Base-by-base conservation (phyloP, 1,140 invertebrate species). In the Sitophilus oryzae region DNA sequence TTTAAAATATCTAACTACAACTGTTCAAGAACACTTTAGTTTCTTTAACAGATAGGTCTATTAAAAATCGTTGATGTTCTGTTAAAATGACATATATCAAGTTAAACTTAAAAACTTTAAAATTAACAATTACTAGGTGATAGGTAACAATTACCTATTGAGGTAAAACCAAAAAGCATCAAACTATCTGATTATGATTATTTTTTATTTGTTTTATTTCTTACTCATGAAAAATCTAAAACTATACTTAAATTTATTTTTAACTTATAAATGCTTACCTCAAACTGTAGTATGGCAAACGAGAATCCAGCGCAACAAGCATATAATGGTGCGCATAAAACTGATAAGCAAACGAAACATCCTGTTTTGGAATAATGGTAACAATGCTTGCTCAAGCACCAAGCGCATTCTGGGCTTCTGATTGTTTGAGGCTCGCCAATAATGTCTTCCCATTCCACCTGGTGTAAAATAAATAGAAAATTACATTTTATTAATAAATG, bases 361-460 rank as follows among this genome's bases (percentile, higher is more conserved):
- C 77, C 80, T 62, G 81, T 79, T 44, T 82, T 80, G 2, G 85
- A 81, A 36, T 80, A 71, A 22, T 76, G 75, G 72, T 86, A 90
- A 63, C 86, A 87, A 35, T 78, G 74, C 59, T 79, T 77, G 53
- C 84, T 85, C 11, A 84, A 71, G 19, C 78, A 75, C 88, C 88
- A 91, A 22, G 84, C 84, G 66, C 84, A 86, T 67, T 87, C 82
- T 1, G 83, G 79, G 59, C 84, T 85, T 34, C 84, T 74, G 3
- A 83, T 81, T 2, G 82, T 82, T 49, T 86, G 82, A 4, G 87
- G 86, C 71, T 91, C 88, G 0, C 84, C 88, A 22, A 90, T 79
- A 36, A 89, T 79, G 61, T 89, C 86, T 57, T 86, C 82, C 81
- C 86, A 91, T 58, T 79, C 75, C 55, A 86, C 79, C 85, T 88